phyloP scores from a whole-genome alignment of 2,113 vertebrate genomes.

The Apaloderma vittatum region DNA sequence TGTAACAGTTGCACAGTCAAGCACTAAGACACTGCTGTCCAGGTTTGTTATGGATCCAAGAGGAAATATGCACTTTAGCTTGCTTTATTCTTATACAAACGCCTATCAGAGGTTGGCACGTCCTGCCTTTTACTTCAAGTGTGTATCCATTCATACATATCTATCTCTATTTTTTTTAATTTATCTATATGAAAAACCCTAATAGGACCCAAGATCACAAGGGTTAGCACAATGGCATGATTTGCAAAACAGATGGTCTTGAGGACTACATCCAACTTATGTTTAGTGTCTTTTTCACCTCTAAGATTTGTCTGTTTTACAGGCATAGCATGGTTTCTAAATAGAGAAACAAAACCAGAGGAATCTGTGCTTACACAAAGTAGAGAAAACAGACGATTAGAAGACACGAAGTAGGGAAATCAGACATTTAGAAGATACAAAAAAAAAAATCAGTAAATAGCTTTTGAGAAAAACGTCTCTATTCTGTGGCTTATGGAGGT shows the following conservation, averaged over 20 bases:
- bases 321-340: neutral
- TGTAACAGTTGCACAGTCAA: neutral
- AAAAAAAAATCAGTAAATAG: neutral
- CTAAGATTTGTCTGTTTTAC: neutral
- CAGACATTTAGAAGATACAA: neutral
- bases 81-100: neutral
- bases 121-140: neutral
- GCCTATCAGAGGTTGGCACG: neutral
- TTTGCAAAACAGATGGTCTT: neutral
- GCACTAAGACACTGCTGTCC: neutral
- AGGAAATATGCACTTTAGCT: neutral
- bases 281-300: constrained; percentile 25
- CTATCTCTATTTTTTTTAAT: neutral
- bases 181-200: neutral
- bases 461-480: neutral
- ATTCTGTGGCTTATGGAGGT: neutral
- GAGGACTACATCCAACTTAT: neutral
- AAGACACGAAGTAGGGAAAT: neutral
- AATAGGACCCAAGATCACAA: neutral
- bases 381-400: neutral
- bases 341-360: neutral
- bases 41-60: neutral
- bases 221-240: neutral
- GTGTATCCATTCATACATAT: neutral
- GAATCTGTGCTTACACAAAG: neutral